A percentile compares a stretch with the other conserved stretches of the same genome.
These are phyloP conservation scores for Melangyna quadrimaculata DNA, from an alignment of 2,888 invertebrate species.

Conservation along the genomic window DNA sequence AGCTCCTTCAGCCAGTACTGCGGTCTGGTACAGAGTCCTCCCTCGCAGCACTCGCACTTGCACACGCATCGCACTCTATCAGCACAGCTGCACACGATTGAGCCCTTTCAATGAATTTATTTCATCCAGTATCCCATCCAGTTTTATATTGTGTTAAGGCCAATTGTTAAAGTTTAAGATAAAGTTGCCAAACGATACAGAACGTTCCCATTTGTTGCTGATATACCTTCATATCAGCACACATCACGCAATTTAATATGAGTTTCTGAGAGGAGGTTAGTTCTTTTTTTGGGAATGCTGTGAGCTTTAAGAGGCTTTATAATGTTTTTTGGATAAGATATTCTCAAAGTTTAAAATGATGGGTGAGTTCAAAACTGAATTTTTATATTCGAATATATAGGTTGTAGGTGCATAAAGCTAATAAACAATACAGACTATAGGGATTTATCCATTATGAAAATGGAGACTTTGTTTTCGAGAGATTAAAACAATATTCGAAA, in stretches of 20 bases:
- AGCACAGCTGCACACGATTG: not conserved
- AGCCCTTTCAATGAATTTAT: constrained; percentile 35
- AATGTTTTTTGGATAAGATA: not conserved
- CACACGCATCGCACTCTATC: not conserved
- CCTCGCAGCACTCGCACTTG: not conserved
- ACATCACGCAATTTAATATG: not conserved
- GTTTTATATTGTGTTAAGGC: not conserved
- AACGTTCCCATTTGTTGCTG: too few species aligned
- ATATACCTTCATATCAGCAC: too few species aligned
- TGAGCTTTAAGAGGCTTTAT: not conserved
- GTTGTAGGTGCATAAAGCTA: too few species aligned
- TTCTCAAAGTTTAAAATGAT: not conserved
- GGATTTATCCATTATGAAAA: not conserved
- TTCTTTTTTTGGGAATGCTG: not conserved
- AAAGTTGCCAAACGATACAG: not conserved
- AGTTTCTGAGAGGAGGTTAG: not conserved
- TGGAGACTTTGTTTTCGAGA: constrained; percentile 30
- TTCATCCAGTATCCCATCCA: constrained; percentile 35
- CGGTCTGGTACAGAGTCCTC: too few species aligned
- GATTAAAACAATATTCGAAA: constrained; percentile 50
- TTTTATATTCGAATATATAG: not conserved
- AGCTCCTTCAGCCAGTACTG: not conserved
- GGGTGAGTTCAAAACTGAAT: not conserved
- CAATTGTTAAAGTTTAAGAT: constrained; percentile 11
- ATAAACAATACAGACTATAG: not conserved